phyloP scores from a whole-genome alignment of 2,113 vertebrate genomes.

The Merops nubicus region DNA sequence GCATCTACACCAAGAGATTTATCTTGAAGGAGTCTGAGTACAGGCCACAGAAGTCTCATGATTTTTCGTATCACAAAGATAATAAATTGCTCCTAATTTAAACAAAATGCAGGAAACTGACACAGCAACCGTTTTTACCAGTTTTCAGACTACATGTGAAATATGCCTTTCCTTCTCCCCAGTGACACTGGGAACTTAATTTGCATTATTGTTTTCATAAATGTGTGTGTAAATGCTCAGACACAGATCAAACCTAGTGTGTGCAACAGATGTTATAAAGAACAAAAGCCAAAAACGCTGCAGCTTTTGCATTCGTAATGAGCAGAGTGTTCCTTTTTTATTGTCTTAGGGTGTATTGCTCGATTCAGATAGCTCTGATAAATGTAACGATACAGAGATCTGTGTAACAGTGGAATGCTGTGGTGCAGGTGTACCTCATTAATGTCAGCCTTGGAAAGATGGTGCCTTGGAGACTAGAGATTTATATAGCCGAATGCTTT shows the following conservation, averaged over 20 bases:
- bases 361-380: neutral
- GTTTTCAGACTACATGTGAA: slow-evolving; percentile 1
- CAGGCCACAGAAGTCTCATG: neutral
- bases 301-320: slow-evolving; percentile 37
- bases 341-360: neutral
- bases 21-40: neutral
- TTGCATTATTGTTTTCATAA: slow-evolving; percentile 29
- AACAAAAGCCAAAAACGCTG: slow-evolving; percentile 47
- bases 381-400: neutral
- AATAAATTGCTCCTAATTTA: neutral
- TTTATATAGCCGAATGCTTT: slow-evolving; percentile 50
- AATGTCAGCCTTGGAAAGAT: slow-evolving; percentile 41
- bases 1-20: neutral
- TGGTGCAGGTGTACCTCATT: slow-evolving; percentile 69
- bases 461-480: slow-evolving; percentile 48
- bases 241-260: slow-evolving; percentile 25
- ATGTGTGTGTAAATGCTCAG: slow-evolving; percentile 7
- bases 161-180: neutral
- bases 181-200: neutral
- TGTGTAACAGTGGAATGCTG: slow-evolving; percentile 5
- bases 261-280: slow-evolving; percentile 26
- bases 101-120: neutral
- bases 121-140: neutral
- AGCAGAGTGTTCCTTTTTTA: slow-evolving; percentile 20
- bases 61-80: neutral